These are phyloP conservation scores for Tenodera sinensis DNA, from an alignment of 2,888 invertebrate genomes.

Conservation along the genomic window DNA sequence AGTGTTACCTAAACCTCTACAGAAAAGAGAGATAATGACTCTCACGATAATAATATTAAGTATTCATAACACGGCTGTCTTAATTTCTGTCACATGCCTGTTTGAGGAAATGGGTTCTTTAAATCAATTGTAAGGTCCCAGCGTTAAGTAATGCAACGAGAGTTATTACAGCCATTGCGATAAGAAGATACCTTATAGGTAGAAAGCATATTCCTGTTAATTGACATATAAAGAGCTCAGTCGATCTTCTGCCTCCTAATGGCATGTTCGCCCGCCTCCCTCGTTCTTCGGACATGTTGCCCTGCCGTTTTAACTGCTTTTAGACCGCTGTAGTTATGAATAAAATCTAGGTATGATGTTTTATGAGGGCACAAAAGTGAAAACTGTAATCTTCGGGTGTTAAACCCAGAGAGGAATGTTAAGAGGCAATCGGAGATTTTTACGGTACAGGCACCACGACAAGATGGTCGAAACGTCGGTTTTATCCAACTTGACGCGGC, in stretches of 20 bases:
- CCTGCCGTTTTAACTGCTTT: too few species aligned
- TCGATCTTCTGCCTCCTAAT: not conserved
- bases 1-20: not conserved
- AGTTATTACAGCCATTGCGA: not conserved
- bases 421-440: too few species aligned
- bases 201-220: not conserved
- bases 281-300: too few species aligned
- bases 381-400: too few species aligned
- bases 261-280: not conserved
- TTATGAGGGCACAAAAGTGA: too few species aligned
- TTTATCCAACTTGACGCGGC: too few species aligned
- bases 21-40: not conserved
- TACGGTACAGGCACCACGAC: too few species aligned
- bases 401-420: too few species aligned
- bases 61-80: conserved; percentile 14
- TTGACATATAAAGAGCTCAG: not conserved
- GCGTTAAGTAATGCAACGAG: not conserved
- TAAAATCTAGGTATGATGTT: too few species aligned
- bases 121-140: conserved; percentile 15
- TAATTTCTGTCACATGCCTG: not conserved
- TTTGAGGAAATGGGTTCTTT: not conserved
- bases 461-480: too few species aligned
- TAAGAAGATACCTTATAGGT: not conserved
- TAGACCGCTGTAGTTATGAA: too few species aligned
- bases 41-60: not conserved